Percentiles rank a stretch among this genome's conserved stretches.
Evolutionary conservation across 2,797 vertebrate genomes (phyloP).

Genomic region (Naso thynnoides): DNA sequence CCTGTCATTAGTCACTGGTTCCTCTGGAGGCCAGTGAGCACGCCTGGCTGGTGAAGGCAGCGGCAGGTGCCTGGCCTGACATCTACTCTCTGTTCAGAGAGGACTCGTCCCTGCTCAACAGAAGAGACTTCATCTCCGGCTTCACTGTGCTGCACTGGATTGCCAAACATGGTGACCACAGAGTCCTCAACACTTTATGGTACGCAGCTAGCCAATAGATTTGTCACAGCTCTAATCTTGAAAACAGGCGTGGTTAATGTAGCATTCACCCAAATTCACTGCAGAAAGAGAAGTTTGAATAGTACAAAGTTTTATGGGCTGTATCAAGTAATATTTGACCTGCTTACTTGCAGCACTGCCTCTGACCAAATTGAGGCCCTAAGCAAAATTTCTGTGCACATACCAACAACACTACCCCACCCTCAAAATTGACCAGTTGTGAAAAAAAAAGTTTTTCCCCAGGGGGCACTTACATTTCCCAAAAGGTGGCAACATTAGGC

Average conservation of each 20-base stretch:
- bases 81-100: slow-evolving; percentile 89
- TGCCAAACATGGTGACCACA: slow-evolving; percentile 91
- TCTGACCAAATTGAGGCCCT: too few relatives aligned
- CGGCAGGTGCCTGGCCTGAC: slow-evolving; percentile 87
- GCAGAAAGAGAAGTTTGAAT: neutral
- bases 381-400: too few relatives aligned
- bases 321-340: neutral
- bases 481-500: too few relatives aligned
- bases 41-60: slow-evolving; percentile 90
- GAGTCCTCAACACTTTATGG: slow-evolving; percentile 90
- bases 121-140: slow-evolving; percentile 92
- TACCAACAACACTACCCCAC: too few relatives aligned
- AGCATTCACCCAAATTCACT: neutral
- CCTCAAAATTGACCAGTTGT: too few relatives aligned
- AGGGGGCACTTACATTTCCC: too few relatives aligned
- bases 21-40: slow-evolving; percentile 91
- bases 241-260: neutral
- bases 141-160: slow-evolving; percentile 96
- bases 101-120: slow-evolving; percentile 87
- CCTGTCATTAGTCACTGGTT: slow-evolving; percentile 66
- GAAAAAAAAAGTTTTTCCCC: too few relatives aligned
- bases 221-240: neutral
- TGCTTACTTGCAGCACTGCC: too few relatives aligned
- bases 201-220: neutral
- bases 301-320: neutral